A percentile compares a stretch with the other conserved stretches of the same genome.
Conservation (phyloP, 2,888 invertebrate genomes). For the Orthonychiurus folsomi region DNA sequence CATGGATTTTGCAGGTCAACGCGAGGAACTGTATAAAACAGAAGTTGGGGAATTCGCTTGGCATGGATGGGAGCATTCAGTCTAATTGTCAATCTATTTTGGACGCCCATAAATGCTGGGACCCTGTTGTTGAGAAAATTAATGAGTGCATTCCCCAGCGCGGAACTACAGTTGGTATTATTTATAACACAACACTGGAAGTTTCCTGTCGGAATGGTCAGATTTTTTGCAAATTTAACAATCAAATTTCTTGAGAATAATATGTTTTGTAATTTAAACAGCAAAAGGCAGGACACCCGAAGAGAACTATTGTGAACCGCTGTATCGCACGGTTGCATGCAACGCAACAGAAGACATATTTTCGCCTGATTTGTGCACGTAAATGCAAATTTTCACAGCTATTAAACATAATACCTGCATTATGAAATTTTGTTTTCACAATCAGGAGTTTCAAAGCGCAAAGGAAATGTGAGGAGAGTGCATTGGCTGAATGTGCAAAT, state of each 20-base stretch:
- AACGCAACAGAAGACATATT: background rate
- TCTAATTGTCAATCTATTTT: background rate
- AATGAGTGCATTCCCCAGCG: background rate
- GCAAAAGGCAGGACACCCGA: background rate
- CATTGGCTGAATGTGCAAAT: background rate
- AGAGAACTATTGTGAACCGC: background rate
- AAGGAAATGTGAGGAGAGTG: background rate
- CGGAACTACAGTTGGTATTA: background rate
- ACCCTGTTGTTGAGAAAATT: background rate
- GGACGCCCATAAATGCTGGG: background rate
- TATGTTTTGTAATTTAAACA: too few relatives aligned
- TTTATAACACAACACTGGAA: background rate
- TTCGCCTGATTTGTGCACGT: background rate
- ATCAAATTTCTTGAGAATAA: background rate
- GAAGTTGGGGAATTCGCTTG: too few relatives aligned
- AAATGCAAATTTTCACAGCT: background rate
- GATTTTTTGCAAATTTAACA: background rate
- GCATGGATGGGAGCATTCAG: too few relatives aligned
- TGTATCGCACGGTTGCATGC: background rate
- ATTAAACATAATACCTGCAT: background rate
- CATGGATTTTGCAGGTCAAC: too few relatives aligned
- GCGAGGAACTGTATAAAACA: too few relatives aligned
- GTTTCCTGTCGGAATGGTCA: background rate
- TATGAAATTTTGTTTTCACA: background rate
- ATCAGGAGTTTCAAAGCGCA: background rate